Evolutionary conservation across 2,888 invertebrate genomes (phyloP).

Genomic region (Chirona hameri): DNA sequence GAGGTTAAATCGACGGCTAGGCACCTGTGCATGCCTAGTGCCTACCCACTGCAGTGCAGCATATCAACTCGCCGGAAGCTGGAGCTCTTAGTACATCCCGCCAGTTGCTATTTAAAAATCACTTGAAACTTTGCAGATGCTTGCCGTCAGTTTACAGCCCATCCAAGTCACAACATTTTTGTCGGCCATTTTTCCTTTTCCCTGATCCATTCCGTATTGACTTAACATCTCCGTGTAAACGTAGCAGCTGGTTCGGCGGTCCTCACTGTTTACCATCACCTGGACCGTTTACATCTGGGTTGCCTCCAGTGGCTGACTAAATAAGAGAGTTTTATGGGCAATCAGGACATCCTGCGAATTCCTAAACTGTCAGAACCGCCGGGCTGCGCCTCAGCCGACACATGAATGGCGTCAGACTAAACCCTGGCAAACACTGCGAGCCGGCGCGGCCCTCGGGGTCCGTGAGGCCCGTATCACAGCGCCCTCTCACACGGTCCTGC

Average conservation of each 20-base stretch:
- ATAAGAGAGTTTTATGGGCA: neutral
- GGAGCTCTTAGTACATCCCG: too few relatives aligned
- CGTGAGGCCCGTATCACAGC: neutral
- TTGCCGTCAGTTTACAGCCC: too few relatives aligned
- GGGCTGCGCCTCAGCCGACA: neutral
- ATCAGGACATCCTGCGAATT: neutral
- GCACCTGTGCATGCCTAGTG: too few relatives aligned
- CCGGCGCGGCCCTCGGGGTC: neutral
- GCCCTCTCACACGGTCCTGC: neutral
- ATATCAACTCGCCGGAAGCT: too few relatives aligned
- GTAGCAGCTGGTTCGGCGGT: neutral
- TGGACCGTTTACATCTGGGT: slow-evolving; percentile 3
- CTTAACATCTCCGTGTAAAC: too few relatives aligned
- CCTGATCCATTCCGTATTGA: too few relatives aligned
- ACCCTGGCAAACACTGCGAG: neutral
- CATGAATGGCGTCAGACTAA: neutral
- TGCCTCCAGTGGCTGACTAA: neutral
- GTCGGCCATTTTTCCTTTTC: too few relatives aligned
- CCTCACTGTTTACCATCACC: neutral
- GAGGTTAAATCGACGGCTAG: too few relatives aligned
- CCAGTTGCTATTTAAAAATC: too few relatives aligned
- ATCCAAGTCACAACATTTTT: too few relatives aligned
- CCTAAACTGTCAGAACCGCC: neutral
- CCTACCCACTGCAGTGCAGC: too few relatives aligned
- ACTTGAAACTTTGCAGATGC: too few relatives aligned